Evolutionary conservation across 2,797 vertebrate species (phyloP).

Genomic region (Carapus acus): DNA sequence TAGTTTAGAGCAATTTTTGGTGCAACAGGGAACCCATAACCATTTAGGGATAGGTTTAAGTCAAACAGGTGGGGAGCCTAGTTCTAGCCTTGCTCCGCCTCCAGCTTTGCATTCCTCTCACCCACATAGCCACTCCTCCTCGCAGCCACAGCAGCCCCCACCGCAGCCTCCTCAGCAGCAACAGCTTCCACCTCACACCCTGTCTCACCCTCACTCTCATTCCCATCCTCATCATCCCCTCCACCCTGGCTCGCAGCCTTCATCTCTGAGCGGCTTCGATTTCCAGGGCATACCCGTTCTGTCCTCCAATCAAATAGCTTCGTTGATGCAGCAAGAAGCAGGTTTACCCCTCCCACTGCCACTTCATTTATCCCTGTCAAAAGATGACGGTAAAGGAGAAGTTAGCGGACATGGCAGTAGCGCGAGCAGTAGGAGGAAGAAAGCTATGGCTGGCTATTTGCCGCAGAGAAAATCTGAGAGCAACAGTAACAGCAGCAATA

Average conservation of each 20-base stretch:
- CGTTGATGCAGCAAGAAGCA: conserved; percentile 79
- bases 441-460: conserved; percentile 81
- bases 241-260: conserved; percentile 73
- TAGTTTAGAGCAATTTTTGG: conserved; percentile 80
- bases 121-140: conserved; percentile 70
- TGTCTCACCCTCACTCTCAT: conserved; percentile 75
- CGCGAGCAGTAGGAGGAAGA: conserved; percentile 74
- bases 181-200: conserved; percentile 73
- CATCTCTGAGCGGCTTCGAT: conserved; percentile 76
- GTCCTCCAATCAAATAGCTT: conserved; percentile 79
- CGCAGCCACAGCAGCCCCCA: conserved; percentile 68
- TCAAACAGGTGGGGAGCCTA: conserved; percentile 70
- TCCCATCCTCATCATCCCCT: conserved; percentile 77
- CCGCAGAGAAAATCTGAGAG: conserved; percentile 77
- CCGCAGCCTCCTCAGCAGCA: conserved; percentile 72
- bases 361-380: conserved; percentile 77
- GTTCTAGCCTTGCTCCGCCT: conserved; percentile 72
- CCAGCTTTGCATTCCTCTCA: conserved; percentile 78
- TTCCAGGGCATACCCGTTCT: conserved; percentile 82
- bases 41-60: conserved; percentile 77
- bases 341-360: conserved; percentile 77
- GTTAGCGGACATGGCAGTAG: conserved; percentile 62
- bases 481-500: conserved; percentile 56
- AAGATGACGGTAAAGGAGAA: conserved; percentile 78
- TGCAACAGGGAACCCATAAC: conserved; percentile 80